Base-by-base conservation (phyloP, 1,140 invertebrate genomes). In the Neuroterus valhalla region DNA sequence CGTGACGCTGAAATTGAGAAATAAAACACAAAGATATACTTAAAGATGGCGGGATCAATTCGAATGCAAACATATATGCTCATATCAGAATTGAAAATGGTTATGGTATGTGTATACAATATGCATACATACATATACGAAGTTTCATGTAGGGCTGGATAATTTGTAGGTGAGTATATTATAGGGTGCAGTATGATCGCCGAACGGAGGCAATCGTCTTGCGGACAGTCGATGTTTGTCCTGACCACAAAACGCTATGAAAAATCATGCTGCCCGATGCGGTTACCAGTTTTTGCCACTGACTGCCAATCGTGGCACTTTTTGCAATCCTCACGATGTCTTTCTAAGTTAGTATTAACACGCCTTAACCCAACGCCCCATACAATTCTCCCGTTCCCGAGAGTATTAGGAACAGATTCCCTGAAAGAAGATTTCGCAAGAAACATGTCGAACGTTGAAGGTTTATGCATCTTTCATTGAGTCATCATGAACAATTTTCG, bases 171-270 rank as follows among this genome's bases (percentile, higher is more conserved):
- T 44, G 46, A 67, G 67, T 74, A 66, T 42, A 75, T 55, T 75
- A 17, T 42, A 71, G 19, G 70, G 50, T 70, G 21, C 15, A 52
- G 67, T 55, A 50, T 45, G 70, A 72, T 76, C 48, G 48, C 19
- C 23, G 68, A 78, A 78, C 73, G 73, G 67, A 71, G 67, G 46
- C 62, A 78, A 76, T 77, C 45, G 74, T 78, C 75, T 75, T 67
- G 62, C 17, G 73, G 55, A 75, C 73, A 68, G 71, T 48, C 74
- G 70, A 52, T 68, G 70, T 73, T 66, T 68, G 55, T 67, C 43
- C 44, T 71, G 70, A 80, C 81, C 78, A 69, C 78, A 80, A 77
- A 78, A 79, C 78, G 72, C 75, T 71, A 70, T 75, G 76, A 78
- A 81, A 79, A 79, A 81, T 79, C 72, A 66, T 42, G 43, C 26